Base-by-base conservation (phyloP, 2,888 invertebrate species). In the Fissipunctia ypsillon region DNA sequence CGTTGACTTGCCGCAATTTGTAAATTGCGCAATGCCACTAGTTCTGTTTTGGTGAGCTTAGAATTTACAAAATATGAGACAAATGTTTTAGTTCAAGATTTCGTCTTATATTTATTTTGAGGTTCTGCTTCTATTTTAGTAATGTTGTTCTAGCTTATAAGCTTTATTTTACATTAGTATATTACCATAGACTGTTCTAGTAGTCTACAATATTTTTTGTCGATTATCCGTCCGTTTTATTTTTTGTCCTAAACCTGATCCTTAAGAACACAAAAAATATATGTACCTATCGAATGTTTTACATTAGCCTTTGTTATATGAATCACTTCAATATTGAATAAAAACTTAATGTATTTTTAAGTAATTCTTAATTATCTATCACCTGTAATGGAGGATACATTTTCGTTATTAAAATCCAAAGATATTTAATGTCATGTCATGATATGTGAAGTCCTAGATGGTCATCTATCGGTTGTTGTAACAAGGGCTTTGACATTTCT, bases 261-360 rank as follows among this genome's bases (percentile, higher is more conserved):
- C 67, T 78, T 61, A 73, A 25, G 45, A 69, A 16, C 52, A 43
- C 54, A 83, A 73, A 83, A 83, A 73, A 14, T 67, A 45, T 65
- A 1, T 19, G 35, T 72, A 67, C 52, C 38, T 72, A 64, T 57
- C 35, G 10, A 63, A 54, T 79, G 43, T 50, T 50, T 45, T 63
- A 50, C 28, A 50, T 63, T 35, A 79, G 14, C 22, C 25, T 35
- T 65, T 61, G 45, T 54, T 73, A 57, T 31, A 66, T 31, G 28
- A 73, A 78, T 65, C 69, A 81, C 70, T 78, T 63, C 9, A 61
- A 43, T 57, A 67, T 63, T 64, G 2, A 45, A 59, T 54, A 81
- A 71, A 76, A 71, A 78, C 66, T 48, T 57, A 63, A 61, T 70
- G 54, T 75, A 57, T 63, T 64, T 68, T n/a, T 45, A 12, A n/a